Percentiles rank a stretch among this genome's conserved stretches.
Evolutionary conservation across 2,113 vertebrate species (phyloP).

Genomic region (Lutjanus erythropterus): DNA sequence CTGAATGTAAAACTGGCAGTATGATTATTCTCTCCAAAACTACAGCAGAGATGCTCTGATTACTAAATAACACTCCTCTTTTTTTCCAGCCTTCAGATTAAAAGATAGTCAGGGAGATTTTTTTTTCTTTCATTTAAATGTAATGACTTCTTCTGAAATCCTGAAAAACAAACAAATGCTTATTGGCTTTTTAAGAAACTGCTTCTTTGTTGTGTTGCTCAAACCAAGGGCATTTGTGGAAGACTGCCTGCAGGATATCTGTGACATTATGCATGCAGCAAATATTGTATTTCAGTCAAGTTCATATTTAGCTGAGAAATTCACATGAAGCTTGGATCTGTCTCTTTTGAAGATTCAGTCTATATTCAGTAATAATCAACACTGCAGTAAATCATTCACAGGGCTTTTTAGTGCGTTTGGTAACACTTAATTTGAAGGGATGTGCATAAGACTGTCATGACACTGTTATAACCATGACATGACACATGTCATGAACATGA

Average conservation of each 20-base stretch:
- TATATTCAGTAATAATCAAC: not conserved
- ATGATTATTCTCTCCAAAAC: constrained; percentile 2
- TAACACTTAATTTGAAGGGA: no score
- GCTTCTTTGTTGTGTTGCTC: not conserved
- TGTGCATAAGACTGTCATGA: no score
- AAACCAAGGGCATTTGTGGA: not conserved
- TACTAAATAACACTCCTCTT: not conserved
- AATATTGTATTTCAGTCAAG: not conserved
- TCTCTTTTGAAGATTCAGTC: not conserved
- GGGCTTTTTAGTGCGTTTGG: no score
- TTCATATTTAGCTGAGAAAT: not conserved
- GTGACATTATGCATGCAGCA: constrained; percentile 14
- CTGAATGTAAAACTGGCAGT: not conserved
- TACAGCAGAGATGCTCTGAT: not conserved
- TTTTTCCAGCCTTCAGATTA: not conserved
- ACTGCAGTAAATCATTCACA: not conserved
- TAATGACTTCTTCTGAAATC: not conserved
- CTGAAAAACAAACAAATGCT: not conserved
- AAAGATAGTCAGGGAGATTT: not conserved
- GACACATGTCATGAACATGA: no score
- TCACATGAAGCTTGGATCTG: not conserved
- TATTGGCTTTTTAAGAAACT: constrained; percentile 8
- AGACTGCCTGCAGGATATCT: not conserved
- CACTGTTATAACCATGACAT: no score
- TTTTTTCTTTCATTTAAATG: constrained; percentile 20